phyloP scores from a whole-genome alignment of 2,113 vertebrate species.

The Chiloscyllium plagiosum region DNA sequence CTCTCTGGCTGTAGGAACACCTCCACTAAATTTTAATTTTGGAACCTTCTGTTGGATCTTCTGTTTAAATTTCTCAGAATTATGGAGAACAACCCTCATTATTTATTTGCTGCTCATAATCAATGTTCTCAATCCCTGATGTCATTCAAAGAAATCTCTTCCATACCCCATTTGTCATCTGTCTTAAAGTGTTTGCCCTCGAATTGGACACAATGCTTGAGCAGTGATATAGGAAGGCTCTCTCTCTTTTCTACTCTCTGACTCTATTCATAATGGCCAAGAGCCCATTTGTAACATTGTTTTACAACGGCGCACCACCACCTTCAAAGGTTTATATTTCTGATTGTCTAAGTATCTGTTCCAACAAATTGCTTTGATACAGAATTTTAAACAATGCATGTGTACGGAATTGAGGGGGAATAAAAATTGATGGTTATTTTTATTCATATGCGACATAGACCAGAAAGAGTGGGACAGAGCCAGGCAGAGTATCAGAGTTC shows the following conservation, averaged over 20 bases:
- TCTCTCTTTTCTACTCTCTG: background rate
- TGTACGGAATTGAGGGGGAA: too few species aligned
- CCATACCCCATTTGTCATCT: background rate
- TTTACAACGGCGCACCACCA: background rate
- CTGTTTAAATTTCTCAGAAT: background rate
- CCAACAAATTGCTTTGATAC: too few species aligned
- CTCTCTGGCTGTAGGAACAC: background rate
- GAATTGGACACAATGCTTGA: background rate
- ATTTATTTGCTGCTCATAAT: too few species aligned
- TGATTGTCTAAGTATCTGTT: background rate
- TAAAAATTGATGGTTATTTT: too few species aligned
- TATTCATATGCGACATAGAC: too few species aligned
- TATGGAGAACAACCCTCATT: background rate
- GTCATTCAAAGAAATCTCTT: background rate
- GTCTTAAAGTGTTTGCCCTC: background rate
- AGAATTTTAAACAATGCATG: too few species aligned
- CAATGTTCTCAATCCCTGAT: background rate
- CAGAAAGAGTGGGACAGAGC: too few species aligned
- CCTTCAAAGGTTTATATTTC: background rate
- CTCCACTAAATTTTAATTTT: background rate
- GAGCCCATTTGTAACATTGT: background rate
- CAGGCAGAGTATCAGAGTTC: too few species aligned
- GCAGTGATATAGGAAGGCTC: background rate
- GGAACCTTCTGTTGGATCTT: background rate
- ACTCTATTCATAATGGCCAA: background rate